Evolutionary conservation across 2,797 vertebrate genomes (phyloP).

Genomic region (Malacoctenus gilli): DNA sequence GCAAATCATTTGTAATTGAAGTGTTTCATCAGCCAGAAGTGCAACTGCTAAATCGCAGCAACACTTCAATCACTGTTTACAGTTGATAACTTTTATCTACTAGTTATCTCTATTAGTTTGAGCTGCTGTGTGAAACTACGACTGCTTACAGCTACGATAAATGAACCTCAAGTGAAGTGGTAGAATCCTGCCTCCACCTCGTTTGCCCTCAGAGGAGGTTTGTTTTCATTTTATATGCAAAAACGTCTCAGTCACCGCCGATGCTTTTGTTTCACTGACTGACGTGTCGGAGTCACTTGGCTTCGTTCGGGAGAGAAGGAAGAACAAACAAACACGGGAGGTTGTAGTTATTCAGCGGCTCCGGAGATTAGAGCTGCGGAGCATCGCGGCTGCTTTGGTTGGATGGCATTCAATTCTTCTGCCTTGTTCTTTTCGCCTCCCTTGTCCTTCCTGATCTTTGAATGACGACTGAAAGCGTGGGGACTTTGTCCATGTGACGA

Average conservation of each 20-base stretch:
- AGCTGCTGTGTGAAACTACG: slow-evolving; percentile 7
- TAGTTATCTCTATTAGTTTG: too few relatives aligned
- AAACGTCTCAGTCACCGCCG: neutral
- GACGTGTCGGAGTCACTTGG: slow-evolving; percentile 1
- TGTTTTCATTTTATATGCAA: slow-evolving; percentile 7
- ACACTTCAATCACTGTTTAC: slow-evolving; percentile 30
- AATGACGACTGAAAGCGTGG: slow-evolving; percentile 37
- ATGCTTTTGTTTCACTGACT: slow-evolving; percentile 21
- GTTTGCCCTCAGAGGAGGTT: neutral
- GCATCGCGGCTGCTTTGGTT: too few relatives aligned
- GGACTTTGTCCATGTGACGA: too few relatives aligned
- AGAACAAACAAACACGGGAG: slow-evolving; percentile 6
- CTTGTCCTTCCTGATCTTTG: slow-evolving; percentile 30
- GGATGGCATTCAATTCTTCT: slow-evolving; percentile 53
- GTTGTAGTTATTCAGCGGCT: slow-evolving; percentile 50
- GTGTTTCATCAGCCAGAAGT: slow-evolving; percentile 23
- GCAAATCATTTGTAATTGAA: slow-evolving; percentile 39
- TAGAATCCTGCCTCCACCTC: neutral
- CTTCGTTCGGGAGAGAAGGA: too few relatives aligned
- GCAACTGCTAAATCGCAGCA: slow-evolving; percentile 18
- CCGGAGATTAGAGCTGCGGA: slow-evolving; percentile 54
- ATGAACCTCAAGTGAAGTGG: neutral
- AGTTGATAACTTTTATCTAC: slow-evolving; percentile 24
- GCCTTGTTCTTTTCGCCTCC: slow-evolving; percentile 34
- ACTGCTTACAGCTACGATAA: slow-evolving; percentile 10